A percentile compares a stretch with the other conserved stretches of the same genome.
Conservation (phyloP, 2,888 invertebrate genomes). For the Yponomeuta cagnagella region DNA sequence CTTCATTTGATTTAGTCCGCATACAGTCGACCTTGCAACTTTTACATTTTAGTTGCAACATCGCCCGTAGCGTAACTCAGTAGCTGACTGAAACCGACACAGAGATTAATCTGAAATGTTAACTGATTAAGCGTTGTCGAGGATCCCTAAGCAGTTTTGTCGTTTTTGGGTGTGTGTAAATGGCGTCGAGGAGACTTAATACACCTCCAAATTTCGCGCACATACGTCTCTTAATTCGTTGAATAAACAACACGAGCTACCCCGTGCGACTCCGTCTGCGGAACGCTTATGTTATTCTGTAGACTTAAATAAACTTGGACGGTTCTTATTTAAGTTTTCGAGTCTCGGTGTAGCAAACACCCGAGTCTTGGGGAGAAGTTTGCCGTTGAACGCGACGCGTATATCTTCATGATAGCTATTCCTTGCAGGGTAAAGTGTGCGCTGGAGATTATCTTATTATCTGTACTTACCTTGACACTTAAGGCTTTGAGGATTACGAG, state of each 20-base stretch:
- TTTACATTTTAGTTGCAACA: too few species aligned
- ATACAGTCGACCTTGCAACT: too few species aligned
- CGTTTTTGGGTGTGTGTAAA: neutral
- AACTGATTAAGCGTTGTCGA: too few species aligned
- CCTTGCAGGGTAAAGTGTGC: neutral
- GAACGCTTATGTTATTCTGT: conserved; percentile 37
- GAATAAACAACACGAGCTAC: conserved; percentile 37
- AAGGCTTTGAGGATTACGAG: neutral
- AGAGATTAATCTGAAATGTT: too few species aligned
- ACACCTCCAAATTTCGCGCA: conserved; percentile 7
- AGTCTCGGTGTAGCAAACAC: conserved; percentile 30
- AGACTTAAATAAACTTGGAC: conserved; percentile 62
- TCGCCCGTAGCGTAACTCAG: too few species aligned
- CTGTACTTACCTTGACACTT: neutral
- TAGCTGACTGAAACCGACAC: too few species aligned
- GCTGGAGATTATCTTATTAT: neutral
- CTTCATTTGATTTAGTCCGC: too few species aligned
- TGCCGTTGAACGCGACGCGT: neutral
- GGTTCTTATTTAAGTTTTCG: conserved; percentile 52
- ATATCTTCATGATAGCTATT: conserved; percentile 4
- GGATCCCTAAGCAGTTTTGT: too few species aligned
- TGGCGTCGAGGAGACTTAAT: neutral
- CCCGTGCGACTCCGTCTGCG: conserved; percentile 28
- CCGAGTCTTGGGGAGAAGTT: conserved; percentile 22
- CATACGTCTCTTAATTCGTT: conserved; percentile 51